Base-by-base conservation (phyloP, 2,113 vertebrate genomes). In the Lepidothrix coronata region DNA sequence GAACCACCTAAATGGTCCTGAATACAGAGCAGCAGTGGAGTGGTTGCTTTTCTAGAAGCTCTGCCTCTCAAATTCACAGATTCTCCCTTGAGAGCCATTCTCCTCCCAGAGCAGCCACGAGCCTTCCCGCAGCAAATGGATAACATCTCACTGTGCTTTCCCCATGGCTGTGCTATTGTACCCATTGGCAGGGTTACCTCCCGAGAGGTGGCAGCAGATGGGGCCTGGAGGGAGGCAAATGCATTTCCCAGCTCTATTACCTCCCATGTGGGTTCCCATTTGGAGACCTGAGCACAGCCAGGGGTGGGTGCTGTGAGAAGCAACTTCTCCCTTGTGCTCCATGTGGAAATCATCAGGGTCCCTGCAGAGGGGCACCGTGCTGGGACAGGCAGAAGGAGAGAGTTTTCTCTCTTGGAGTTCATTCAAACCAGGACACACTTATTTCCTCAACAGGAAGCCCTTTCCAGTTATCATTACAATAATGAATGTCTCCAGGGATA, bases 371-470 rank as follows among this genome's bases (percentile, higher is more conserved):
- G 14, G 27, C 48, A 72, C 28, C 86, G 1, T 5, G 43, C 75
- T 91, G 76, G 65, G 88, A 72, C 48, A 80, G 14, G 61, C 82
- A 96, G 54, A 65, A 55, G 65, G 76, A 88, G 49, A 78, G 39
- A 24, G 43, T 49, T 90, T 77, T 90, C 91, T 91, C 77, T 83
- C 92, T 28, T 54, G 68, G 92, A 88, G 78, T 83, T 89, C 87
- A 91, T 93, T 93, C 92, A 90, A 62, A 67, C 48, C 85, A 93
- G 81, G 65, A 78, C 25, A 88, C n/a, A 63, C 35, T 92, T 89
- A 95, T 79, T 86, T 88, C 94, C 96, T 85, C 97, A 91, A 91
- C 79, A 93, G 96, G 96, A 96, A 97, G 91, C 82, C 76, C 79
- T 91, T 92, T 91, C 71, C 92, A 93, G 88, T 81, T 85, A 78